A percentile compares a stretch with the other conserved stretches of the same genome.
phyloP scores from a whole-genome alignment of 2,113 vertebrate species.

The Dendrocopos noguchii region DNA sequence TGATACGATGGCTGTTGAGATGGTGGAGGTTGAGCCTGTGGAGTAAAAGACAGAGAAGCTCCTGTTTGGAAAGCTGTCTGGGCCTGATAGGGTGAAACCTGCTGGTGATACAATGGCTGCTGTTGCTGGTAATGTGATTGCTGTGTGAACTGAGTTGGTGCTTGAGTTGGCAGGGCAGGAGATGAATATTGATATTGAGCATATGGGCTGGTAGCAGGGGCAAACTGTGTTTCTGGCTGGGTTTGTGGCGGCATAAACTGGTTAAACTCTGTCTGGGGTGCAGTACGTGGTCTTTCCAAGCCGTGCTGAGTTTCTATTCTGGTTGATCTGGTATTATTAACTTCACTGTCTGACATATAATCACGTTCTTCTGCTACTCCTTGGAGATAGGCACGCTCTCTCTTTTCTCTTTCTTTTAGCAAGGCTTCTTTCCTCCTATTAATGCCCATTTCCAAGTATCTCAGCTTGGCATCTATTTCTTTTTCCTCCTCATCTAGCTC shows the following conservation, averaged over 20 bases:
- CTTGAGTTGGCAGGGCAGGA: constrained; percentile 86
- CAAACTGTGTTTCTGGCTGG: constrained; percentile 91
- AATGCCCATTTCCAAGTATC: constrained; percentile 99
- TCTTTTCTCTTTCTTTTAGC: constrained; percentile 95
- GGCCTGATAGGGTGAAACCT: constrained; percentile 92
- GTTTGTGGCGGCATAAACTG: constrained; percentile 95
- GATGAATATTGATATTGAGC: constrained; percentile 93
- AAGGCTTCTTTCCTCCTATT: constrained; percentile 97
- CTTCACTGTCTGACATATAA: constrained; percentile 99
- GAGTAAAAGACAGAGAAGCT: constrained; percentile 88
- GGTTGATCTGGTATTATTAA: constrained; percentile 90
- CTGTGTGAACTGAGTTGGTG: constrained; percentile 91
- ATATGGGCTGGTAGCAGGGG: constrained; percentile 90
- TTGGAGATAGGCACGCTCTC: constrained; percentile 96
- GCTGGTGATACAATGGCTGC: constrained; percentile 91
- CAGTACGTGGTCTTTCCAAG: constrained; percentile 91
- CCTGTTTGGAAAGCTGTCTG: constrained; percentile 93
- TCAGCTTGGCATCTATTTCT: constrained; percentile 96
- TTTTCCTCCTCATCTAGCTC: constrained; percentile 99
- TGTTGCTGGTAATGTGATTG: constrained; percentile 91
- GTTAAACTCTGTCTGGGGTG: constrained; percentile 94
- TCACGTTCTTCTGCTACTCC: constrained; percentile 98
- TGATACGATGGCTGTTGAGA: constrained; percentile 87
- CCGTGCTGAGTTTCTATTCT: constrained; percentile 86
- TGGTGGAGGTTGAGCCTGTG: constrained; percentile 86